Percentiles rank a stretch among this genome's conserved stretches.
phyloP scores from a whole-genome alignment of 2,888 invertebrate species.

The Hyposoter didymator region DNA sequence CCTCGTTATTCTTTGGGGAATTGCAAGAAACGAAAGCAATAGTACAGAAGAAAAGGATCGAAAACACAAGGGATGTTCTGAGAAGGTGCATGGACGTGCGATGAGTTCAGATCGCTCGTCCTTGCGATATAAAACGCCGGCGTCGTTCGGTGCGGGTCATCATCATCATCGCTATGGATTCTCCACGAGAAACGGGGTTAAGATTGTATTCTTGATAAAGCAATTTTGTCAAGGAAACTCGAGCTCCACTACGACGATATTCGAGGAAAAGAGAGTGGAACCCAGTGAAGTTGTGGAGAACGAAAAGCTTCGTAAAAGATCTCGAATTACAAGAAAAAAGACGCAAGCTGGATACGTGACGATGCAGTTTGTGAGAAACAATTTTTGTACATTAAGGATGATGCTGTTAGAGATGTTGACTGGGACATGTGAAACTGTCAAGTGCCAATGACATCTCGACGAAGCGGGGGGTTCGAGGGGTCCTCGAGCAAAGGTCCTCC shows the following conservation, averaged over 20 bases:
- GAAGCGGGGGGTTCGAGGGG: constrained; percentile 81
- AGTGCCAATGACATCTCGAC: constrained; percentile 82
- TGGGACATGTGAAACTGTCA: constrained; percentile 48
- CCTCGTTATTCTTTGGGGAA: background rate
- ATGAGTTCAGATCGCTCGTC: constrained; percentile 60
- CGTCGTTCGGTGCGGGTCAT: constrained; percentile 20
- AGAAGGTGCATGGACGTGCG: constrained; percentile 54
- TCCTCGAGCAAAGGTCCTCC: constrained; percentile 77
- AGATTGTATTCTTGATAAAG: constrained; percentile 13
- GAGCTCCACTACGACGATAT: constrained; percentile 10
- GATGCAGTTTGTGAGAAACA: constrained; percentile 34
- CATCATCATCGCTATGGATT: background rate
- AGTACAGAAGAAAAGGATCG: background rate
- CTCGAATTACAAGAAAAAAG: background rate
- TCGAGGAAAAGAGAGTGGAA: background rate
- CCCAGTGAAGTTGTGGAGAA: background rate
- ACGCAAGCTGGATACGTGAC: background rate
- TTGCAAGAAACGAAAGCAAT: background rate
- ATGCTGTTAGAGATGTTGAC: constrained; percentile 39
- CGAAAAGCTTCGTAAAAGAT: background rate
- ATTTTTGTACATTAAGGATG: constrained; percentile 10
- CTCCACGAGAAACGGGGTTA: constrained; percentile 3
- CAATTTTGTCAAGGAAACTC: constrained; percentile 1
- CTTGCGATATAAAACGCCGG: constrained; percentile 51
- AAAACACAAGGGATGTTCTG: constrained; percentile 51